phyloP scores from a whole-genome alignment of 2,797 vertebrate genomes.

The Pangasius larnaudii region DNA sequence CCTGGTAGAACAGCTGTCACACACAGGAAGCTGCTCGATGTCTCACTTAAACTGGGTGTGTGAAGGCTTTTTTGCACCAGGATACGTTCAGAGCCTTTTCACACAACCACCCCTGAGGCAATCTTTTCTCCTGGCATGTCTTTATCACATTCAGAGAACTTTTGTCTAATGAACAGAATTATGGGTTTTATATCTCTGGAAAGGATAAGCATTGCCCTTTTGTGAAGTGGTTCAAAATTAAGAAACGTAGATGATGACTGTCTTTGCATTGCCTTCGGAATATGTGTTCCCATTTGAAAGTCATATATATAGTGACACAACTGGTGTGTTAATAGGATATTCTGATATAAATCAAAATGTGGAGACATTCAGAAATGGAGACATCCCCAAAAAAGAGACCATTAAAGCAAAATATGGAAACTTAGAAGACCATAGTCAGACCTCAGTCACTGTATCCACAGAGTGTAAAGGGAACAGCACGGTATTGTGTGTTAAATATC shows the following conservation, averaged over 20 bases:
- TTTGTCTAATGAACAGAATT: not conserved
- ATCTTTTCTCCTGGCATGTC: not conserved
- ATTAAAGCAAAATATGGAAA: not conserved
- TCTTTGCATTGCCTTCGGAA: not conserved
- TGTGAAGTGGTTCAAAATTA: not conserved
- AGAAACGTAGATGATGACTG: too few species aligned
- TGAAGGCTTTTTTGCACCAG: slow-evolving; percentile 1
- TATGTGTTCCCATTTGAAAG: not conserved
- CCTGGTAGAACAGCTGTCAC: slow-evolving; percentile 55
- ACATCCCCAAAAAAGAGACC: not conserved
- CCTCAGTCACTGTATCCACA: not conserved
- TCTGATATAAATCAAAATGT: not conserved
- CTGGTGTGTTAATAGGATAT: not conserved
- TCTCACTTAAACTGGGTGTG: slow-evolving; percentile 22
- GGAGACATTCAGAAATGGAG: not conserved
- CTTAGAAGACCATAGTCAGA: not conserved
- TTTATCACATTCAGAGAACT: not conserved
- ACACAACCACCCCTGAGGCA: not conserved
- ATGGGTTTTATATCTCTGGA: not conserved
- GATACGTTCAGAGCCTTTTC: not conserved
- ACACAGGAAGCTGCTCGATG: slow-evolving; percentile 44
- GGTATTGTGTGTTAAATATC: not conserved
- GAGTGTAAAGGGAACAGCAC: not conserved
- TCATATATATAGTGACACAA: not conserved
- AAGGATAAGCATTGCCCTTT: not conserved